Conservation (phyloP, 2,888 invertebrate genomes). For the Xestia sexstrigata region DNA sequence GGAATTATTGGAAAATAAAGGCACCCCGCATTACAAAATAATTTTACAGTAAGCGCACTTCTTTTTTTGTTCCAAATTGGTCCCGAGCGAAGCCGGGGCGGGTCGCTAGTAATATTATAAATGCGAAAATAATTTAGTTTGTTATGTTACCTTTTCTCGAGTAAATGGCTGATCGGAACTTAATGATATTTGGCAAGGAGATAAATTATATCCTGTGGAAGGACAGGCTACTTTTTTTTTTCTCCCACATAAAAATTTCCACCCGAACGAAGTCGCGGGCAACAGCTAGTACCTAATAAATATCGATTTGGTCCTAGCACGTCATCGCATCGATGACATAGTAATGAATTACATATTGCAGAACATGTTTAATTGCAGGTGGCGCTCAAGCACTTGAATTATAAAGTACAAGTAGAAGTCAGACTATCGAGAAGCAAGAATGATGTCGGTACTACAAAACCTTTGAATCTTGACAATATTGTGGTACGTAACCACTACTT, state of each 20-base stretch:
- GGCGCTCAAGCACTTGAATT: constrained; percentile 87
- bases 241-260: not conserved
- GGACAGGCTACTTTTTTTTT: not conserved
- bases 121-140: too few species aligned
- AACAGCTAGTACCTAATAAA: not conserved
- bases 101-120: too few species aligned
- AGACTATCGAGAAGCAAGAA: constrained; percentile 82
- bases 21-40: too few species aligned
- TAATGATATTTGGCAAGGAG: not conserved
- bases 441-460: constrained; percentile 76
- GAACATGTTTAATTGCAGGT: constrained; percentile 79
- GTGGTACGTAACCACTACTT: constrained; percentile 71
- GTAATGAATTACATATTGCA: not conserved
- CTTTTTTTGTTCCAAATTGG: too few species aligned
- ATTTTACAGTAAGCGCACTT: too few species aligned
- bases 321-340: not conserved
- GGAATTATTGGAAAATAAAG: too few species aligned
- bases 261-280: not conserved
- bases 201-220: not conserved
- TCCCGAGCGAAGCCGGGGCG: too few species aligned
- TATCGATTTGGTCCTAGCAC: not conserved
- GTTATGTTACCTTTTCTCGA: not conserved
- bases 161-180: not conserved
- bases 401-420: constrained; percentile 89
- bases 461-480: constrained; percentile 78